phyloP scores from a whole-genome alignment of 2,113 vertebrate species.

The Python bivittatus region DNA sequence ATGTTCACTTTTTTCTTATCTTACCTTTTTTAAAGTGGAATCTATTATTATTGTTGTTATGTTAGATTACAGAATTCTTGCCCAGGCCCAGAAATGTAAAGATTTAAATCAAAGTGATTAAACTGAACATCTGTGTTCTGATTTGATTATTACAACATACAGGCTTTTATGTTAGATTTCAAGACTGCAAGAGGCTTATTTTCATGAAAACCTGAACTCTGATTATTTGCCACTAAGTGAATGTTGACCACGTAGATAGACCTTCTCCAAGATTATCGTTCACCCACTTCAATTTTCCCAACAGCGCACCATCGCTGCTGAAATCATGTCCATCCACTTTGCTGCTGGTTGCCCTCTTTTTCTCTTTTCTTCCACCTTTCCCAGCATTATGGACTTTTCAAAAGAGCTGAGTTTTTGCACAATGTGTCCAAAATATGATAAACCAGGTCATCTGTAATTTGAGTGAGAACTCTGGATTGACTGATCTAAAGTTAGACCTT shows the following conservation, averaged over 20 bases:
- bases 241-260: background rate
- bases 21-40: background rate
- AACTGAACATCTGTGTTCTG: background rate
- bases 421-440: background rate
- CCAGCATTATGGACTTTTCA: background rate
- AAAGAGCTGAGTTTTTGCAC: background rate
- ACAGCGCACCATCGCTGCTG: background rate
- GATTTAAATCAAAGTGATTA: background rate
- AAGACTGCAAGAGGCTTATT: background rate
- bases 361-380: background rate
- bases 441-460: background rate
- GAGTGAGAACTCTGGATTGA: background rate
- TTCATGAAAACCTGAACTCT: background rate
- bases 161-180: background rate
- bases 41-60: background rate
- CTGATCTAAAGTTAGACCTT: background rate
- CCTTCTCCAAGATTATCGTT: background rate
- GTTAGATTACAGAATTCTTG: background rate
- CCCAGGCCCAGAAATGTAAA: background rate
- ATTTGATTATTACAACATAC: background rate
- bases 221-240: background rate
- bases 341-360: background rate
- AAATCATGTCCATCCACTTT: background rate
- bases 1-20: background rate
- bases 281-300: background rate